Conservation (phyloP, 2,797 vertebrate genomes). For the Pipistrellus nathusii region DNA sequence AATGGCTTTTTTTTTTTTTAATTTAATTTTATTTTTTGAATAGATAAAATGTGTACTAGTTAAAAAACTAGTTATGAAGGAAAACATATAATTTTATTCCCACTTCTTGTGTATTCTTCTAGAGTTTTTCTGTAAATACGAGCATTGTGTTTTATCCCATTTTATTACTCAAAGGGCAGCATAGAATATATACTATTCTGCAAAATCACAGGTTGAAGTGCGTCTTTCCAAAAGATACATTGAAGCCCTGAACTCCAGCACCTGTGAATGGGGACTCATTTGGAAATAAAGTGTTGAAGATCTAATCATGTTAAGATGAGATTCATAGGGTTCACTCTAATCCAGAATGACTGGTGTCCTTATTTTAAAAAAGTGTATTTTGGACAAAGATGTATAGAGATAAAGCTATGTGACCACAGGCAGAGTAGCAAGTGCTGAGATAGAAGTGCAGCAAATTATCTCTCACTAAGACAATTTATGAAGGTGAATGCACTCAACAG, state of each 20-base stretch:
- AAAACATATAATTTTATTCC: not conserved
- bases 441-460: not conserved
- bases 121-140: not conserved
- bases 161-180: not conserved
- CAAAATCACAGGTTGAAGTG: not conserved
- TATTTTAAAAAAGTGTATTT: too few species aligned
- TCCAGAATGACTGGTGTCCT: not conserved
- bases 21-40: not conserved
- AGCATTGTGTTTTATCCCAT: not conserved
- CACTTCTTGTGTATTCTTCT: not conserved
- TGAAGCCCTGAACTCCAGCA: not conserved
- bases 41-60: not conserved
- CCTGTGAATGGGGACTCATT: not conserved
- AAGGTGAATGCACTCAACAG: not conserved
- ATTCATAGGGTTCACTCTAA: not conserved
- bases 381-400: not conserved
- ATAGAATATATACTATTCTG: not conserved
- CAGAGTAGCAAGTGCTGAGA: not conserved
- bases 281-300: not conserved
- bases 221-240: not conserved
- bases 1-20: not conserved
- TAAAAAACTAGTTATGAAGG: not conserved
- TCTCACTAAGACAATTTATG: not conserved
- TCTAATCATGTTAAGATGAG: not conserved
- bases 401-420: not conserved